Conservation (phyloP, 2,888 invertebrate genomes). For the Sipha maydis region DNA sequence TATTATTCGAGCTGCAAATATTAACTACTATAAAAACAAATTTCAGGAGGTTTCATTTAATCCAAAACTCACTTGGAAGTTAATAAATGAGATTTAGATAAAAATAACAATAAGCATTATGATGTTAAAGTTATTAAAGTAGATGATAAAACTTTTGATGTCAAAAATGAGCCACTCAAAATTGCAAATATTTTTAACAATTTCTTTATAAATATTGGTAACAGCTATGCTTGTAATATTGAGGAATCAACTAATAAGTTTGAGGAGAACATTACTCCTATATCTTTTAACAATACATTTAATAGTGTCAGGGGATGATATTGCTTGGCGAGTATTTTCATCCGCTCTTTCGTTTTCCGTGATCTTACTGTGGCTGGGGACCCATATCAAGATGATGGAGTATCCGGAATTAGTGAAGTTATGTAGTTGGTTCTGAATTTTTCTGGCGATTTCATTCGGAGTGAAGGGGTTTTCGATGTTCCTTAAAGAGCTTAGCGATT, state of each 20-base stretch:
- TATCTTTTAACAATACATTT: not conserved
- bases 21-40: constrained; percentile 5
- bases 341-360: no score
- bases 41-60: not conserved
- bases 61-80: constrained; percentile 6
- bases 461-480: no score
- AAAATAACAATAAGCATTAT: not conserved
- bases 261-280: not conserved
- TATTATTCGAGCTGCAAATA: not conserved
- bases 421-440: no score
- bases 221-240: constrained; percentile 1
- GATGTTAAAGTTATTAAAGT: not conserved
- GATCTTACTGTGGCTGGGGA: no score
- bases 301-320: no score
- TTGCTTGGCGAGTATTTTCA: no score
- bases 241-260: not conserved
- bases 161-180: not conserved
- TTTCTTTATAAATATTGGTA: constrained; percentile 22
- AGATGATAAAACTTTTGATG: not conserved
- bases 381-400: no score
- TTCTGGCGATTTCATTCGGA: no score
- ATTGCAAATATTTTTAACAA: constrained; percentile 14
- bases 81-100: not conserved
- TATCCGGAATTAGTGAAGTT: no score
- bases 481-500: no score